Evolutionary conservation across 2,113 vertebrate genomes (phyloP).

Genomic region (Pithys albifrons): DNA sequence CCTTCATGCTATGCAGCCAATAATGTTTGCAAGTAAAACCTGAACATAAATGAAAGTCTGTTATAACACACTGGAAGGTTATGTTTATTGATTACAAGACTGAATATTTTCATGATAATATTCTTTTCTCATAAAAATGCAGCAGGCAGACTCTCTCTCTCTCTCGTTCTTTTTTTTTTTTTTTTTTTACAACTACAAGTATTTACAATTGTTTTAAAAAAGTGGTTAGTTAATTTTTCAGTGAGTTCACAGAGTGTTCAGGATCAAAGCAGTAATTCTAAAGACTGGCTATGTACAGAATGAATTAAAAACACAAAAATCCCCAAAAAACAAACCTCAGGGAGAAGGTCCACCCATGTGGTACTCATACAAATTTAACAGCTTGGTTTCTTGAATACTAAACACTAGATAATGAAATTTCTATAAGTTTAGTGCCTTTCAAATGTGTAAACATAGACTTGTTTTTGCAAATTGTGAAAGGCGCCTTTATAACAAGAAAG

Average conservation of each 20-base stretch:
- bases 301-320: conserved; percentile 2
- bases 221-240: conserved; percentile 60
- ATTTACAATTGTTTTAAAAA: conserved; percentile 59
- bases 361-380: conserved; percentile 66
- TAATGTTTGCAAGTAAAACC: conserved; percentile 39
- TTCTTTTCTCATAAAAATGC: conserved; percentile 33
- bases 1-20: conserved; percentile 21
- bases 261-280: conserved; percentile 43
- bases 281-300: conserved; percentile 9
- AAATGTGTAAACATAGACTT: conserved; percentile 14
- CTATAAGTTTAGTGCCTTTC: conserved; percentile 49
- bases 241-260: conserved; percentile 22
- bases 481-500: not conserved
- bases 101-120: conserved; percentile 11
- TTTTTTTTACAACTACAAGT: not conserved
- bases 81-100: conserved; percentile 49
- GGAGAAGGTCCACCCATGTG: conserved; percentile 22
- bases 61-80: conserved; percentile 37
- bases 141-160: not conserved
- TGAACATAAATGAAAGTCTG: conserved; percentile 51
- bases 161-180: not conserved
- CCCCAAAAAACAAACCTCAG: not conserved
- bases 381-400: conserved; percentile 36
- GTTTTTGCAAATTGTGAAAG: not conserved
- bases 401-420: conserved; percentile 52